Evolutionary conservation across 1,140 invertebrate species (phyloP), one percentile per base, ranked within the genome.

Genomic region (Drepana arcuata): DNA sequence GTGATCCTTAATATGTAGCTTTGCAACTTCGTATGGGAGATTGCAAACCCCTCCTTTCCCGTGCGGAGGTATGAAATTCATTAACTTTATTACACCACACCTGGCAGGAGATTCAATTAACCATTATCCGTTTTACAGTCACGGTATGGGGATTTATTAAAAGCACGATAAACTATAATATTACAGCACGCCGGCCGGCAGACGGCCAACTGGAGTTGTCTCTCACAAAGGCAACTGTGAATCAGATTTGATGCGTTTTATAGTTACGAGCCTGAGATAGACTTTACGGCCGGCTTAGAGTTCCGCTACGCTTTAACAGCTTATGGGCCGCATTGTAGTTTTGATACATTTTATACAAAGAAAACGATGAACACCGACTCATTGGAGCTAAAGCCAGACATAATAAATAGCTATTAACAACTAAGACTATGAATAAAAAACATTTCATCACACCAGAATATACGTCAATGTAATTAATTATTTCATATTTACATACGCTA

Each of bases 201-300:
- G 16, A 52, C 50, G 31, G 52, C 45, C 56, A 60, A 59, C 53
- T 63, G 41, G 36, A 47, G 24, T n/a, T n/a, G n/a, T n/a, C 41
- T 39, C 46, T 55, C 41, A 61, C 48, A 69, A 67, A 66, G 54
- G 56, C 53, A 61, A 57, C 40, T 56, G 50, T 61, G 57, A 70
- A 57, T 64, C 56, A 64, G 46, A 71, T 69, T 66, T 71, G 51
- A 67, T 67, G 49, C 51, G 37, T 69, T 75, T 70, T 72, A 64
- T 71, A 63, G 60, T 62, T 63, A 65, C 46, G 48, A 62, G 36
- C 41, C 32, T 44, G 34, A 54, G 54, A 67, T 60, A 59, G 49
- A 59, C 31, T 63, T 69, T 63, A 68, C 51, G 44, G 53, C 53
- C 49, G 47, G 33, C 41, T 52, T 51, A 56, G 18, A 50, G 34